Evolutionary conservation across 2,888 invertebrate species (phyloP), one percentile per base, ranked within the genome.

Genomic region (Oscheius sp.): DNA sequence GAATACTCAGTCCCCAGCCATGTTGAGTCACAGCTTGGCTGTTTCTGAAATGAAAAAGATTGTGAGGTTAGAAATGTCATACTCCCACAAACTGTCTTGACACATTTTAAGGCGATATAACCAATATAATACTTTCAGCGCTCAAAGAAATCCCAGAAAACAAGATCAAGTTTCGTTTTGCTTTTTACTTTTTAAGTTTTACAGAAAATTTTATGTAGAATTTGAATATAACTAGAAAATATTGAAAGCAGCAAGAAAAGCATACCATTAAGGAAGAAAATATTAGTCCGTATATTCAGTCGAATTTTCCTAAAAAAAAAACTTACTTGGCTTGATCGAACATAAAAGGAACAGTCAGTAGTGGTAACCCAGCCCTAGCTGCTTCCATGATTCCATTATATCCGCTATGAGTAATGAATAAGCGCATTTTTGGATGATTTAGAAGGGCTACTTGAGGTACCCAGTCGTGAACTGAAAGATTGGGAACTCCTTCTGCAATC

Each of bases 311-410:
- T n/a, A n/a, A n/a, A 2, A 32, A 2, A 14, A 50, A 41, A 26
- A 57, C 62, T 73, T 63, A 61, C 79, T 70, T 51, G 32, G 75
- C 57, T 67, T 77, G 68, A 68, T 64, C 68, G 64, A 68, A 69
- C 72, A 79, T 78, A 51, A 79, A 73, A 8, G 76, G 76, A 14
- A 78, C 71, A 8, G 68, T 61, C 28, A 78, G 32, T 1, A 82
- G 54, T 1, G 82, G 82, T 36, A 77, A 69, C 38, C 80, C 82
- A 14, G 68, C 57, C 33, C 69, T 51, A 1, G 81, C 78, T 1
- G 81, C 72, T 68, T 82, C 82, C 70, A 82, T 68, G n/a, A 82
- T 50, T 54, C 80, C 77, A 61, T 83, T 83, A 54, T 82, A 83
- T 0, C 82, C 82, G 14, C 72, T 74, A 57, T 82, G 82, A 2